Base-by-base conservation (phyloP, 2,888 invertebrate genomes). In the Lycocerus yunnanus region DNA sequence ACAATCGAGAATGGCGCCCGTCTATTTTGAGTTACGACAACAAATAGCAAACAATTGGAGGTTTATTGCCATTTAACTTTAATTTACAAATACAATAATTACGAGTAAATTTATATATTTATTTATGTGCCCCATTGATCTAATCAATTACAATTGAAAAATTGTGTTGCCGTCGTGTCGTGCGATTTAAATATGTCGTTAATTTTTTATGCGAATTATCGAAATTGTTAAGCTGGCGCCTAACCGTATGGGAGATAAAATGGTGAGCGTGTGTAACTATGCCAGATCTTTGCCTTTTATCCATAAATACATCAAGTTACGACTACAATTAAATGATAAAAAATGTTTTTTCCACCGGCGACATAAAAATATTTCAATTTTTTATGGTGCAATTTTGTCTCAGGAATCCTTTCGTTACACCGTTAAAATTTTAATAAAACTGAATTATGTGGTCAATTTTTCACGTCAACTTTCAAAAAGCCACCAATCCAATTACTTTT, bases 1-100 rank as follows among this genome's bases (percentile, higher is more conserved):
- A 82, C 80, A 80, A 80, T 79, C 76, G 69, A 67, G 78, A 59
- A 69, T 75, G 82, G 81, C 82, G 82, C 82, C 61, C 82, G 78
- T 78, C 74, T 81, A 82, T 81, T 80, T 82, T 78, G 79, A 80
- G 80, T 66, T 75, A 78, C 81, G 78, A 80, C 78, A 79, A 80
- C 80, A 81, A 81, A 80, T 80, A 80, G 77, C 67, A 16, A 66
- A 71, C 71, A 71, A 71, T 66, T 63, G 65, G 68, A 74, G 68
- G 74, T 74, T 74, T 71, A 71, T 74, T 74, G 74, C 74, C 68
- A 71, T 74, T 74, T 74, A 63, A 63, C 61, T 63, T 63, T 63
- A 63, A 63, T 63, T 63, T 63, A 63, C 14, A 18, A 63, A 63
- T 20, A 63, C 61, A 63, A 60, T 15, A 60, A 63, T 63, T 63